Evolutionary conservation across 1,140 invertebrate species (phyloP).

Genomic region (Vollenhovia emeryi): DNA sequence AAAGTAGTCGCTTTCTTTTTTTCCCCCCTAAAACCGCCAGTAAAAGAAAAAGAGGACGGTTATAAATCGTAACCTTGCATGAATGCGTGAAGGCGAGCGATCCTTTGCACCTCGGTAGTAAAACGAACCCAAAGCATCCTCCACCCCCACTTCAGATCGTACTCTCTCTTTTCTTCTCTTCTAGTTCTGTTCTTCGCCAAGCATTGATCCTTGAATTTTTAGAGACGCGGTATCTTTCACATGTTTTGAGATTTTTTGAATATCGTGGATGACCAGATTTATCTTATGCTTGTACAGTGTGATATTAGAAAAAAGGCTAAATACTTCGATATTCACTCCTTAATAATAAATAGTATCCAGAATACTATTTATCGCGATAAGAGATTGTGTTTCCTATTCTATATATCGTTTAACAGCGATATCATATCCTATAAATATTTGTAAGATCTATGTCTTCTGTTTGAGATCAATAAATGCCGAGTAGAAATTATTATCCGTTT

Average conservation of each 20-base stretch:
- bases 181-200: neutral
- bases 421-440: too few relatives aligned
- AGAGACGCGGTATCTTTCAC: slow-evolving; percentile 11
- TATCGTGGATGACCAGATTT: slow-evolving; percentile 21
- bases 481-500: too few relatives aligned
- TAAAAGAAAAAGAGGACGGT: slow-evolving; percentile 64
- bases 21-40: slow-evolving; percentile 43
- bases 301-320: neutral
- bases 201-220: slow-evolving; percentile 57
- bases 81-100: slow-evolving; percentile 71
- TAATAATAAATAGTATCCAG: too few relatives aligned
- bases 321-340: neutral
- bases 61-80: slow-evolving; percentile 78
- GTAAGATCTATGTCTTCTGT: too few relatives aligned
- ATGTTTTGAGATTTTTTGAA: slow-evolving; percentile 18
- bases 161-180: neutral
- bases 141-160: neutral
- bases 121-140: slow-evolving; percentile 50
- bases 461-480: too few relatives aligned
- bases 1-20: slow-evolving; percentile 61
- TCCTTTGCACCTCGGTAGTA: slow-evolving; percentile 58
- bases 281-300: neutral
- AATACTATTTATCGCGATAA: too few relatives aligned
- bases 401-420: too few relatives aligned
- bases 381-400: too few relatives aligned